A percentile compares a stretch with the other conserved stretches of the same genome.
phyloP scores from a whole-genome alignment of 2,888 invertebrate species.

The Halictus ligatus region DNA sequence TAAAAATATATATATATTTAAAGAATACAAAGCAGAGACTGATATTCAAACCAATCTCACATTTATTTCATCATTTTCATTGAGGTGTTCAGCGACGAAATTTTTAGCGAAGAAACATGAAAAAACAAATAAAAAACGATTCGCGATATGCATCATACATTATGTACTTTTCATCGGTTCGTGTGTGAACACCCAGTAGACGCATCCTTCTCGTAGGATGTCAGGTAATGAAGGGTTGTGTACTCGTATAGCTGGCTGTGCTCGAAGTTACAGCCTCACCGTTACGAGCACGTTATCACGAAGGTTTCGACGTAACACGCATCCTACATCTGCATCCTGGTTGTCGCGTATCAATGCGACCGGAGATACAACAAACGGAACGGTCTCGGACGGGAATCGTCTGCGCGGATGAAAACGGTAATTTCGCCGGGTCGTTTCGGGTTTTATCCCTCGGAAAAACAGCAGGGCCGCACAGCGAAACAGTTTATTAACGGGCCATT shows the following conservation, averaged over 20 bases:
- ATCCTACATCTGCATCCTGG: conserved; percentile 22
- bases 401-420: conserved; percentile 2
- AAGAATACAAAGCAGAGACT: too few species aligned
- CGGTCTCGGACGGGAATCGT: neutral
- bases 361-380: neutral
- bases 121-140: too few species aligned
- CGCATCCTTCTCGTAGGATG: neutral
- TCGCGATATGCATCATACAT: too few species aligned
- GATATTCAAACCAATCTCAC: too few species aligned
- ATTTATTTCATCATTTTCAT: too few species aligned
- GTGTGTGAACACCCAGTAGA: neutral
- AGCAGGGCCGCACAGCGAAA: neutral
- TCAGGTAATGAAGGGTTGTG: conserved; percentile 39
- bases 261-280: conserved; percentile 59
- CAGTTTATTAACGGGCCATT: conserved; percentile 45
- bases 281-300: conserved; percentile 63
- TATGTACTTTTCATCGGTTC: neutral
- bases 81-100: too few species aligned
- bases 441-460: conserved; percentile 23
- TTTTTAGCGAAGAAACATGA: too few species aligned
- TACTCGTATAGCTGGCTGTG: conserved; percentile 38
- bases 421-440: conserved; percentile 12
- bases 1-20: too few species aligned
- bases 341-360: conserved; percentile 19
- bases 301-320: conserved; percentile 53